Base-by-base conservation (phyloP, 2,888 invertebrate species). In the Leucophenga maculata region DNA sequence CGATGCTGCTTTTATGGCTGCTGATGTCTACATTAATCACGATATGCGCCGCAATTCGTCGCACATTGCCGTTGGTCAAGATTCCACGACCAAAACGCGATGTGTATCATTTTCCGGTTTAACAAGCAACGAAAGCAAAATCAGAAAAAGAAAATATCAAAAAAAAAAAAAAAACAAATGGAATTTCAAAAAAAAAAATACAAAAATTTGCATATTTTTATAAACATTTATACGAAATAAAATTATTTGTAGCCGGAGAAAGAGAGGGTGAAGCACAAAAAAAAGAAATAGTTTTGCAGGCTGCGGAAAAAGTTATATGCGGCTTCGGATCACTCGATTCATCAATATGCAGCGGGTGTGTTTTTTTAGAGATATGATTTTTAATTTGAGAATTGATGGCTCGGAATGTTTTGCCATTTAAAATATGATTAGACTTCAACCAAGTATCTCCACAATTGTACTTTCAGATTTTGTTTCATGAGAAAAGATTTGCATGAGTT, bases 161-260 rank as follows among this genome's bases (percentile, higher is more conserved):
- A 39, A 39, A 39, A 39, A 13, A 1, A 57, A 20, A 18, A 31
- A 44, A 39, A 44, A 60, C 16, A 13, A 39, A 39, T 18, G 16
- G 3, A 44, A 60, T 39, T 18, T 9, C 16, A 39, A n/a, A 55
- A 55, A 26, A 22, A 3, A 55, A 55, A 54, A 18, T 18, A 54
- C n/a, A 48, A 22, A 60, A 57, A 71, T 71, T 69, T 70, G 67
- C 70, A 70, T 70, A 70, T 57, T 65, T 72, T 52, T 66, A 18
- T 14, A 22, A 54, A 31, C 44, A 48, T 48, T 52, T 18, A 52
- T 18, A 52, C 52, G 11, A 52, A 52, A 52, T 8, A 52, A 18
- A 18, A 52, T 18, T 52, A 14, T 52, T 26, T 26, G 26, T 26
- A 26, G 26, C 26, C 26, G 4, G 3, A 26, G 26, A n/a, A 14